Evolutionary conservation across 2,888 invertebrate genomes (phyloP), one percentile per base, ranked within the genome.

Genomic region (Eupithecia dodoneata): DNA sequence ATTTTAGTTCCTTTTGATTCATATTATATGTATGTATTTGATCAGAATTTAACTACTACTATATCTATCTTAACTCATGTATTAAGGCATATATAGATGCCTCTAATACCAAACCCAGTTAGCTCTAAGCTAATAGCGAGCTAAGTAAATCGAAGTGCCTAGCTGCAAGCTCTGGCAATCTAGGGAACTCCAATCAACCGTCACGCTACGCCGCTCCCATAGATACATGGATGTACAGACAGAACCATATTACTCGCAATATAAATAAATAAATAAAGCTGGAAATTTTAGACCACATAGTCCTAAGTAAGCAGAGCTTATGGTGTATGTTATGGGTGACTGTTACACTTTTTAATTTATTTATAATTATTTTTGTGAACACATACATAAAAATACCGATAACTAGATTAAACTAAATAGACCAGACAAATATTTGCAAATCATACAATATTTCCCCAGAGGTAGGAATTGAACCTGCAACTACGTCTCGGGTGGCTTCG

Each of bases 101-200:
- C 66, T 69, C 80, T 74, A 79, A 80, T 80, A 80, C 72, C 72
- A 79, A 84, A 82, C 80, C 76, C 76, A 75, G 77, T 80, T 80
- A 80, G 74, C 71, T 79, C 82, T 82, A 79, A 82, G 80, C 80
- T 75, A 84, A 84, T 83, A 71, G 79, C 79, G 82, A 79, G 79
- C 80, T 82, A 82, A 84, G 84, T 81, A 84, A 84, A 87, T 83
- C 83, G 82, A 83, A 85, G 79, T 81, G 72, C 55, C 79, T 74
- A 30, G 72, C 74, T 71, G 59, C 72, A n/a, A 49, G 76, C 73
- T 71, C n/a, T 12, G 59, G 44, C 49, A 73, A 72, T 75, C 55
- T 66, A n/a, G 74, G 73, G 74, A 81, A 79, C 75, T 75, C 65
- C 75, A 74, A 78, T 72, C 73, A 78, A 82, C 66, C 79, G 77